phyloP scores from a whole-genome alignment of 2,888 invertebrate species.

The Geophilus truncorum region DNA sequence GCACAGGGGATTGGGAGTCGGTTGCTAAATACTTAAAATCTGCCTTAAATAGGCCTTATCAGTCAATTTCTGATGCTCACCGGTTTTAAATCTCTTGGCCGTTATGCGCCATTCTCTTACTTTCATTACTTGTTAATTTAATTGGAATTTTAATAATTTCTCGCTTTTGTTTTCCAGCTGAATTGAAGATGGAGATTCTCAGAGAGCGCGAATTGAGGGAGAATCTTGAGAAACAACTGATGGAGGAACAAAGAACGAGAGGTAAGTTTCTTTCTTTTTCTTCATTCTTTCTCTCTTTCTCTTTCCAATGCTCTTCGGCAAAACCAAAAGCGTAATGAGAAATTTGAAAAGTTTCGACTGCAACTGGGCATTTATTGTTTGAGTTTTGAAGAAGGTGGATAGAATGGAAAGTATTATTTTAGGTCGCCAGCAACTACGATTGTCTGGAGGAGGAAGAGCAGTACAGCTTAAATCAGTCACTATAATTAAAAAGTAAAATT shows the following conservation, averaged over 20 bases:
- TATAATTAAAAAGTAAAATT: too few relatives aligned
- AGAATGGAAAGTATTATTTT: too few relatives aligned
- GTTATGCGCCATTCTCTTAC: background rate
- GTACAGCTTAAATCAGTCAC: too few relatives aligned
- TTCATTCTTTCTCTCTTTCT: too few relatives aligned
- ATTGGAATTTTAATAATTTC: constrained; percentile 10
- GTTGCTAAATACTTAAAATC: constrained; percentile 18
- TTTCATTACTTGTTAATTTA: background rate
- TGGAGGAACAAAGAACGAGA: constrained; percentile 90
- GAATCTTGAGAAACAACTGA: constrained; percentile 84
- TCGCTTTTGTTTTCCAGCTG: constrained; percentile 65
- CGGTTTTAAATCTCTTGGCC: constrained; percentile 1
- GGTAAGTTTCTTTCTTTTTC: constrained; percentile 62
- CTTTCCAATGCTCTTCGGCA: too few relatives aligned
- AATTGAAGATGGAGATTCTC: constrained; percentile 90
- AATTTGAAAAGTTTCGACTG: too few relatives aligned
- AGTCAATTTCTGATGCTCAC: background rate
- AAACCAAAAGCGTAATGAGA: too few relatives aligned
- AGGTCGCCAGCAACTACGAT: too few relatives aligned
- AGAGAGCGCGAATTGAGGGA: constrained; percentile 90
- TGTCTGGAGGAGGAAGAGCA: too few relatives aligned
- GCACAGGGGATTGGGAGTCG: background rate
- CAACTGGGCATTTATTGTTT: too few relatives aligned
- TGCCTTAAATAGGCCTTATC: constrained; percentile 12
- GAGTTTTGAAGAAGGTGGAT: too few relatives aligned